Evolutionary conservation across 2,888 invertebrate species (phyloP), one percentile per base, ranked within the genome.

Genomic region (Parapristionchus giblindavisi): DNA sequence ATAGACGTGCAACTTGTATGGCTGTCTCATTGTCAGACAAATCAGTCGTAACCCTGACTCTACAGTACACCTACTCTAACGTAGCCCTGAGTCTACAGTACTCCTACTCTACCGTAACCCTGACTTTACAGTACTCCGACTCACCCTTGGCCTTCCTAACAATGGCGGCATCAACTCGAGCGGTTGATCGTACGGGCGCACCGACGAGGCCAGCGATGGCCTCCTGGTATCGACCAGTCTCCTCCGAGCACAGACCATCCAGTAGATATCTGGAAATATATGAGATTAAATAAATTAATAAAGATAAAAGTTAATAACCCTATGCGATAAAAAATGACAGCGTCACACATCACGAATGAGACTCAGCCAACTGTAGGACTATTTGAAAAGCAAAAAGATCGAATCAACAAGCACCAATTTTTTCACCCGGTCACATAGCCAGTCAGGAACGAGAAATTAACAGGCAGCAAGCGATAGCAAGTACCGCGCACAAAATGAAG

Each of bases 201-300:
- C 74, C 77, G 29, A 81, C 11, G 54, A 75, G 56, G 3, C 32
- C 40, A 11, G 65, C 65, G 63, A 84, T 78, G 5, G 75, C 85
- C 21, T 61, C 34, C 66, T 79, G 77, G 63, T 80, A 77, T 8
- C 81, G 68, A 11, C 75, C 73, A 27, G 94, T 92, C 88, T 92
- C 92, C 83, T 92, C 92, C 61, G 89, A 92, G 89, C 93, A 92
- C 80, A 96, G 93, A 80, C 93, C 93, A 89, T 98, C 96, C 70
- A 98, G 90, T 63, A 98, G 90, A 89, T 94, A 94, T 14, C 78
- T 78, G 52, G 17, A 75, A 3, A 8, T 58, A 4, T 17, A 14
- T 4, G 5, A 6, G 4, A 58, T 21, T 29, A 29, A 27, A 27
- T 8, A 3, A 3, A 27, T 14, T 58, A 6, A 21, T 21, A 48